Percentiles rank a stretch among this genome's conserved stretches.
These are phyloP conservation scores for Montipora sp. DNA, from an alignment of 64 coral and sea anemone genomes.

Conservation along the genomic window DNA sequence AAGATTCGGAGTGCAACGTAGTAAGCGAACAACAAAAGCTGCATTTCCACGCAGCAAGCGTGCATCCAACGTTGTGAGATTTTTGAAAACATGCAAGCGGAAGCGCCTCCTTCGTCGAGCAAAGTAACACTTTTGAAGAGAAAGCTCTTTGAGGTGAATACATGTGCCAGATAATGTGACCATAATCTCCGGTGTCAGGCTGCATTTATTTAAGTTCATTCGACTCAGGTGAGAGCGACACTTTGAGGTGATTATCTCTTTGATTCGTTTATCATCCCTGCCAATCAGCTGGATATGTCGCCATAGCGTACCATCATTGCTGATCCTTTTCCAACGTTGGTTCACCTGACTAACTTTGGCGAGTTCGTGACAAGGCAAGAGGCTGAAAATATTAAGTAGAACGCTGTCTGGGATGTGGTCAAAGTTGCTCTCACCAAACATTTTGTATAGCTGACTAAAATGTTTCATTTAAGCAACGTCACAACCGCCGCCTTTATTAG, in stretches of 20 bases:
- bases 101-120: conserved; percentile 24
- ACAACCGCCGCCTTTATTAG: background rate
- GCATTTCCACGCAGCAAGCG: conserved; percentile 44
- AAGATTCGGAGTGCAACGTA: conserved; percentile 40
- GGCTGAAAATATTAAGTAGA: conserved; percentile 49
- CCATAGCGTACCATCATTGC: conserved; percentile 43
- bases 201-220: conserved; percentile 30
- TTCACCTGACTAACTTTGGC: conserved; percentile 1
- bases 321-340: conserved; percentile 41
- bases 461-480: background rate
- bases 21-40: conserved; percentile 6
- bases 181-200: conserved; percentile 37
- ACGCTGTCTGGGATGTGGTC: conserved; percentile 59
- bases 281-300: background rate
- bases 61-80: conserved; percentile 40
- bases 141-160: conserved; percentile 32
- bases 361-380: conserved; percentile 5
- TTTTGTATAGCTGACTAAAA: background rate
- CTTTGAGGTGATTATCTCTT: conserved; percentile 13
- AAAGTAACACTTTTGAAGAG: conserved; percentile 39
- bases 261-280: background rate
- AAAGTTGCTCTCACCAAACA: background rate
- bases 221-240: conserved; percentile 14
- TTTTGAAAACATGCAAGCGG: background rate
- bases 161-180: conserved; percentile 23